Evolutionary conservation across 2,888 invertebrate genomes (phyloP).

Genomic region (Watsonalla binaria): DNA sequence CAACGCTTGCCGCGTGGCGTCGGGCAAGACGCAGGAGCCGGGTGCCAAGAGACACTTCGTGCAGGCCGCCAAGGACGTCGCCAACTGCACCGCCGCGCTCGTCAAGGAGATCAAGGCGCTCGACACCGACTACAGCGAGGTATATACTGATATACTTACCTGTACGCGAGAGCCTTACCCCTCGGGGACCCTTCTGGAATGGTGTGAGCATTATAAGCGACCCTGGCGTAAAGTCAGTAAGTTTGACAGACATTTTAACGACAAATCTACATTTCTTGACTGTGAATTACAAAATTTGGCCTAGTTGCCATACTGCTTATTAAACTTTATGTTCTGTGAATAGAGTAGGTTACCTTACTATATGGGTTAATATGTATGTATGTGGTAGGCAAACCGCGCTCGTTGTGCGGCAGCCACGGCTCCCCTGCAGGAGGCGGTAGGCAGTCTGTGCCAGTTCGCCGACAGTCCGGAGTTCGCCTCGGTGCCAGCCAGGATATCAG

Average conservation of each 20-base stretch:
- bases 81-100: slow-evolving; percentile 94
- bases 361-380: not conserved
- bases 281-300: too few relatives aligned
- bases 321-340: too few relatives aligned
- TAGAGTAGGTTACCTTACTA: too few relatives aligned
- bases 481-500: slow-evolving; percentile 93
- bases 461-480: slow-evolving; percentile 96
- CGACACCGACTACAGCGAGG: slow-evolving; percentile 90
- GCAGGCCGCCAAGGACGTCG: slow-evolving; percentile 98
- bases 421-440: slow-evolving; percentile 93
- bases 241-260: too few relatives aligned
- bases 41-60: slow-evolving; percentile 98
- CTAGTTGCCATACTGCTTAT: too few relatives aligned
- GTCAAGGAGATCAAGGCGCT: slow-evolving; percentile 96
- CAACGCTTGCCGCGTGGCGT: slow-evolving; percentile 96
- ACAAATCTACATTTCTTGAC: too few relatives aligned
- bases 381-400: slow-evolving; percentile 78
- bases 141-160: slow-evolving; percentile 12
- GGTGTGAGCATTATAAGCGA: too few relatives aligned
- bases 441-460: slow-evolving; percentile 94
- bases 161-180: too few relatives aligned
- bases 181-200: too few relatives aligned
- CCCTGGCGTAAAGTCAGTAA: too few relatives aligned
- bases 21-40: slow-evolving; percentile 92
- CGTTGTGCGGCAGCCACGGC: slow-evolving; percentile 88